Base-by-base conservation (phyloP, 2,888 invertebrate species). In the Plutella xylostella region DNA sequence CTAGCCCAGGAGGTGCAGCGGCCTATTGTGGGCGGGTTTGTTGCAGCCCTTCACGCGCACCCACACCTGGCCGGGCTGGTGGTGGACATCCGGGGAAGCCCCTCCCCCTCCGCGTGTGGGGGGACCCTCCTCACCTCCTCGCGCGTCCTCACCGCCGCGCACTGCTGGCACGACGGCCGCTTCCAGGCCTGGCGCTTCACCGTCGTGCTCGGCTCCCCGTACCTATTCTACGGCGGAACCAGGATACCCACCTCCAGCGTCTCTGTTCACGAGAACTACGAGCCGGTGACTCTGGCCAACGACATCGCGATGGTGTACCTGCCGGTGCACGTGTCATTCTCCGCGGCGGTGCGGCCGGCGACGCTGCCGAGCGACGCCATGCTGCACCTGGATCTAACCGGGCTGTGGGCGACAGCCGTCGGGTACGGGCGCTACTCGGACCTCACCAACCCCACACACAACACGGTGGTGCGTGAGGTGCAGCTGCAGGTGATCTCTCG, bases 341-440 rank as follows among this genome's bases (percentile, higher is more conserved):
- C 66, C 4, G 42, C 55, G 19, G 50, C 61, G 2, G 62, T 77
- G 42, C 58, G 55, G 11, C 68, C 75, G 0, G 64, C 75, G 41
- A 47, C 54, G 9, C 50, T 77, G 14, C 73, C 77, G 0, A 50
- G 48, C 15, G 65, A 63, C 30, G 21, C 50, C 4, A 55, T 68
- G 14, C 47, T 60, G 18, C 50, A 54, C 11, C 57, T 60, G 46
- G 60, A 72, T 43, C 68, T 63, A 18, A 54, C 59, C 4, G 65
- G 67, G 37, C 42, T 51, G 14, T 65, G 61, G 61, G 64, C 57
- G 4, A 55, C 53, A 30, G 74, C 76, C 0, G 61, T 72, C 2
- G 77, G 77, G 2, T 77, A 72, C 46, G 77, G 76, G 42, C 66
- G 68, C 42, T 74, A 75, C 48, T 72, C 72, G 0, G 77, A 77